Evolutionary conservation across 2,888 invertebrate species (phyloP), one percentile per base, ranked within the genome.

Genomic region (Agrilus mali): DNA sequence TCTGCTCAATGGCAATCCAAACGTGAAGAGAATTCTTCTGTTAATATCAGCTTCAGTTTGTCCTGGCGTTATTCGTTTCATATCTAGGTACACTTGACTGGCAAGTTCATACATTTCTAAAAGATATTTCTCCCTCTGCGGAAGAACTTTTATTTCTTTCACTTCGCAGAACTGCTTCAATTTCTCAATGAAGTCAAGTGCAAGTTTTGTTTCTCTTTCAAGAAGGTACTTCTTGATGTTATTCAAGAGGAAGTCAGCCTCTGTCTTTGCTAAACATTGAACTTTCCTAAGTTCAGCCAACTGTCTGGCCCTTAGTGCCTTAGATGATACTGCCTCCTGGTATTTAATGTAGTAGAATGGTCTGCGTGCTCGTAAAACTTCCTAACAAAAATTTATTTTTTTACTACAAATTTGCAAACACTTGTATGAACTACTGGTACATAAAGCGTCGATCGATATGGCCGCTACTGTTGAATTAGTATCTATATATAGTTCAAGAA

Each of bases 321-420:
- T 61, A 2, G 65, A 56, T 2, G 61, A 50, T 15, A 51, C 58
- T 0, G 56, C 55, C 47, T 64, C 63, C 44, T 60, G 60, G 41
- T 61, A 68, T 45, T 66, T 63, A 12, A 66, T 62, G 35, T 63
- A 63, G 50, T 72, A 73, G 38, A 70, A 61, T 0, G 72, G 72
- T 43, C 61, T 59, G 8, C 70, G 55, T 2, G 63, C 63, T 20
- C 71, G 59, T 4, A 72, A 50, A 7, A 68, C 55, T 47, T 70
- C 65, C 56, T 59, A 48, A 45, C 32, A 20, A 33, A 33, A 42
- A 39, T 13, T 4, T 13, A 16, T 15, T 7, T 17, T 7, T 17
- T 17, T 20, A 10, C 7, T 17, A 35, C 4, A 15, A 14, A 35
- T 13, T 15, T n/a, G 2, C 1, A n/a, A 35, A n/a, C 10, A 16